Base-by-base conservation (phyloP, 2,888 invertebrate genomes). In the Elmis aenea region DNA sequence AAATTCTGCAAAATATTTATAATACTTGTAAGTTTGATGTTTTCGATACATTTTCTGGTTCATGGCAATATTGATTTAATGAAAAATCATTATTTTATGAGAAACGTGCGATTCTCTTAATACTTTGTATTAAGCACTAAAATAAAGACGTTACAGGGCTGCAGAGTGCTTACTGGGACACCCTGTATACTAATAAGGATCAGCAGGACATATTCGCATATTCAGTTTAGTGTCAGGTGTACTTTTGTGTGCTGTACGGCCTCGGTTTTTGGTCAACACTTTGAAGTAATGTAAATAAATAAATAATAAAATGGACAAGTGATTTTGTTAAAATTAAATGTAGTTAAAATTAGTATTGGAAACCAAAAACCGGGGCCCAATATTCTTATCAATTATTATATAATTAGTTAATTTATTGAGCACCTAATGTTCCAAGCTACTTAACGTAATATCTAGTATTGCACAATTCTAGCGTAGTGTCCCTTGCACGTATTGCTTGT, bases 361-460 rank as follows among this genome's bases (percentile, higher is more conserved):
- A 33, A 33, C 36, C 37, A 42, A 42, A 42, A 42, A 42, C 37
- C 37, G 34, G 42, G 37, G 20, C 30, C 18, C 24, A 15, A 21
- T 40, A 26, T 37, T 15, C n/a, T n/a, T n/a, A n/a, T n/a, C n/a
- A n/a, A n/a, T n/a, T n/a, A 29, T 13, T 21, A 26, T 33, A 34
- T 37, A 37, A 36, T 38, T 46, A 36, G 36, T 48, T 33, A 61
- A 59, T 63, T 63, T 57, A 58, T 69, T 68, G 68, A 69, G 68
- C 69, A 69, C 67, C 68, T 69, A 68, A 66, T 59, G 49, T 58
- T 68, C 68, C 67, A 68, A 68, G 68, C 68, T 68, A 68, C 61
- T 64, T 65, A 65, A 64, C 51, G 54, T 59, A 58, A 59, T 55
- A 51, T 58, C 67, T 68, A 68, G 63, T 68, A 69, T 69, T 68